Base-by-base conservation (phyloP, 64 coral and sea anemone species). In the Stylophora pistillata region DNA sequence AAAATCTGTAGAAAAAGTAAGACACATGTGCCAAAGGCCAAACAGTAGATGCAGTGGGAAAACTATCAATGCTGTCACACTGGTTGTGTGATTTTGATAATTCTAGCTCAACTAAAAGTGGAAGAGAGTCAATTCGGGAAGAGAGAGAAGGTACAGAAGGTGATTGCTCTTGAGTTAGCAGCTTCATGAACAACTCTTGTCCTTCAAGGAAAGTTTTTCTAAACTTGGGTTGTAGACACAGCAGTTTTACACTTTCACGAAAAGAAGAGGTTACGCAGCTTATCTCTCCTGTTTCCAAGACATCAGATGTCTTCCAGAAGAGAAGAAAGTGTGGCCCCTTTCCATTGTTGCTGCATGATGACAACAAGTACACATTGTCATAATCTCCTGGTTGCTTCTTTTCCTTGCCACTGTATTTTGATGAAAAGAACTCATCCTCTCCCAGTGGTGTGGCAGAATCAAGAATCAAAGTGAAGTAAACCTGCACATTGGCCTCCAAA, bases 171-270 rank as follows among this genome's bases (percentile, higher is more conserved):
- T 18, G 58, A 9, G 27, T 12, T 17, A 60, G 0, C 17, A 84
- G 80, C 21, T 84, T 34, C 23, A 84, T 41, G 3, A 69, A 84
- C 13, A 84, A 66, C 3, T 84, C 80, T 13, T 69, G 23, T 20
- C 0, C 10, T 1, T 69, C 80, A 53, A 47, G 0, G 3, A 47
- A 55, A 53, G 32, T 13, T 37, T 84, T 84, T 54, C 80, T 68
- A 34, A 69, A 84, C 58, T 84, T 84, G 18, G 80, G 80, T 69
- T 84, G 80, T 62, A 84, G 27, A 70, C 66, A 84, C 17, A 84
- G 80, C 13, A 41, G 52, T 20, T 62, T 53, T n/a, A 84, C 80
- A 84, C 61, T 84, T 20, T 84, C 80, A 25, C 60, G 60, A 9
- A 84, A 68, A 11, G 16, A 15, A 69, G 34, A 84, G 13, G 18